Base-by-base conservation (phyloP, 2,888 invertebrate genomes). In the Cryptophagus acutangulus region DNA sequence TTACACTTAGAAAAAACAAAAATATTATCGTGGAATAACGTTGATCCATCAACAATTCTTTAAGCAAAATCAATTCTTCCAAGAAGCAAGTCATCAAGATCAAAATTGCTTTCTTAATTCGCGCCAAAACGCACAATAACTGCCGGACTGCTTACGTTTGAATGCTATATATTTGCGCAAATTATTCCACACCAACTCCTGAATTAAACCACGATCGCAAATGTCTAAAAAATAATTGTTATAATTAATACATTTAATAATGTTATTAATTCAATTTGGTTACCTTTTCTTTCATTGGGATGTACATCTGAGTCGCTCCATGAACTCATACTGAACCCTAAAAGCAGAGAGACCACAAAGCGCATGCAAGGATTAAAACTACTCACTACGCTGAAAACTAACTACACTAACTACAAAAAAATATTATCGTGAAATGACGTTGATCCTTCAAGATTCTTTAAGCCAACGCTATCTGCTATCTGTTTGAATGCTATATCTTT, bases 391-490 rank as follows among this genome's bases (percentile, higher is more conserved):
- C n/a, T n/a, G n/a, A n/a, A n/a, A n/a, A n/a, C n/a, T n/a, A n/a
- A n/a, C n/a, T n/a, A n/a, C n/a, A n/a, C n/a, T n/a, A n/a, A n/a
- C n/a, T n/a, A n/a, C n/a, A n/a, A n/a, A n/a, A n/a, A n/a, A n/a
- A n/a, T n/a, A n/a, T n/a, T n/a, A n/a, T n/a, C n/a, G n/a, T n/a
- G n/a, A n/a, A n/a, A n/a, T n/a, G n/a, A n/a, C n/a, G n/a, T n/a
- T n/a, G n/a, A n/a, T 84, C 84, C 58, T 86, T 84, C 2, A 95
- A 77, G 94, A 67, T 20, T 78, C 77, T n/a, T n/a, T n/a, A n/a
- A n/a, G n/a, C n/a, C n/a, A n/a, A 66, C 93, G 93, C 14, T 94
- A 79, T 53, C 94, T 67, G 93, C 87, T 61, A n/a, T 93, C 87
- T 42, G 87, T 83, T 74, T 83, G 66, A 3, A 58, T 79, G 2